phyloP scores from a whole-genome alignment of 2,888 invertebrate genomes.

The Marronus borbonicus region DNA sequence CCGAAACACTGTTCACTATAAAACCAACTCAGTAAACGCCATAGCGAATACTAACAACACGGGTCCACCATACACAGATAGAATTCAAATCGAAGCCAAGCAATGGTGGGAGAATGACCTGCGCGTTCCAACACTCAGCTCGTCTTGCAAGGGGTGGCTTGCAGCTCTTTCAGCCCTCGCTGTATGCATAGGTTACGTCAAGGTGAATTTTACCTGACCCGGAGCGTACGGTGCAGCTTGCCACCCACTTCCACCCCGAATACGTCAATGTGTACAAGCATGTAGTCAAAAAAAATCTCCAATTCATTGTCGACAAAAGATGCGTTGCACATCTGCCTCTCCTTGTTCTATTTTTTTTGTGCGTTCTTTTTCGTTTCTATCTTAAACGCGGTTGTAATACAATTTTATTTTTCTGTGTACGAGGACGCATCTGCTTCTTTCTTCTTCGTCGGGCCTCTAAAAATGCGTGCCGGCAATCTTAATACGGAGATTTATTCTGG shows the following conservation, averaged over 20 bases:
- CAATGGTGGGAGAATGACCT: slow-evolving; percentile 51
- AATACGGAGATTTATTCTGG: slow-evolving; percentile 40
- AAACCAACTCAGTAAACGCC: slow-evolving; percentile 44
- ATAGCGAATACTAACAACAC: slow-evolving; percentile 48
- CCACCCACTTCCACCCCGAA: slow-evolving; percentile 62
- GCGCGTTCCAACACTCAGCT: slow-evolving; percentile 50
- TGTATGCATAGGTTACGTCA: slow-evolving; percentile 51
- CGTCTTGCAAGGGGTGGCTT: slow-evolving; percentile 46
- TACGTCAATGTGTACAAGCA: slow-evolving; percentile 16
- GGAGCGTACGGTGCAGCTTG: slow-evolving; percentile 61
- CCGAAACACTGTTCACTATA: slow-evolving; percentile 43
- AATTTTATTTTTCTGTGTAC: slow-evolving; percentile 34
- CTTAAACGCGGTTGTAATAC: slow-evolving; percentile 37
- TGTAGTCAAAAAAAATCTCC: slow-evolving; percentile 27
- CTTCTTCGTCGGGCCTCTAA: slow-evolving; percentile 16
- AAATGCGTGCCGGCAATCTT: slow-evolving; percentile 35
- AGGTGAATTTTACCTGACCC: slow-evolving; percentile 60
- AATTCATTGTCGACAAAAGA: slow-evolving; percentile 46
- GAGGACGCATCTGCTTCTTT: slow-evolving; percentile 32
- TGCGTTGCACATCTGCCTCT: slow-evolving; percentile 40
- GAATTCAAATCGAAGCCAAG: slow-evolving; percentile 50
- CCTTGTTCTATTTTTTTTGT: slow-evolving; percentile 34
- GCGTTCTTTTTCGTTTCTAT: slow-evolving; percentile 29
- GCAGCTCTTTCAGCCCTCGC: slow-evolving; percentile 44
- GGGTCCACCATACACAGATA: slow-evolving; percentile 37